Conservation (phyloP, 1,140 invertebrate genomes). For the Sesamia nonagrioides region DNA sequence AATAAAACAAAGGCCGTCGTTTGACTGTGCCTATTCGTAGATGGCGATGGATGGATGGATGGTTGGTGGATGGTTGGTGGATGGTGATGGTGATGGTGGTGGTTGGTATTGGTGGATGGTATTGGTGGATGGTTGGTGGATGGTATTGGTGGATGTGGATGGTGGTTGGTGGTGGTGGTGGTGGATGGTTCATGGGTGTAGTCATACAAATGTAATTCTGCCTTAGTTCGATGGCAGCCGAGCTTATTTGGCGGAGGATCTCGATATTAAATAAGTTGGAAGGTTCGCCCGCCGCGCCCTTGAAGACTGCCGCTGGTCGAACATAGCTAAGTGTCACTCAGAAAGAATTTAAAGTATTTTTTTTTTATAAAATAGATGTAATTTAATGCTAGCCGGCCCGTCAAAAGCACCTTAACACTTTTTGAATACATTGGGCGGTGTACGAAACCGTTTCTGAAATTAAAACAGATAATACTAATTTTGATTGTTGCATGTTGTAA, state of each 20-base stretch:
- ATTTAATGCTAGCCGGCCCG: no score
- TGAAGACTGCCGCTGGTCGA: not conserved
- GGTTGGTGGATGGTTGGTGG: no score
- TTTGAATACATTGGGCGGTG: not conserved
- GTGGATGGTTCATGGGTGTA: not conserved
- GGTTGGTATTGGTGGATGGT: no score
- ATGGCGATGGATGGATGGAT: no score
- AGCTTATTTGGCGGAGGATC: constrained; percentile 24
- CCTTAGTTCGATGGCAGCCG: not conserved
- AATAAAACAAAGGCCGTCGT: constrained; percentile 6
- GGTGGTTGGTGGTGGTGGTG: no score
- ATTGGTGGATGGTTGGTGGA: no score
- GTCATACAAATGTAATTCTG: constrained; percentile 17
- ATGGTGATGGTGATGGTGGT: no score
- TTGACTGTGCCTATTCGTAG: not conserved
- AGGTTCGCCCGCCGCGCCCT: constrained; percentile 16
- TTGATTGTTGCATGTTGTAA: not conserved
- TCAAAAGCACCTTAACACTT: no score
- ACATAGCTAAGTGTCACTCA: constrained; percentile 6
- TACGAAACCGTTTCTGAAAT: no score
- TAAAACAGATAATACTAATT: not conserved
- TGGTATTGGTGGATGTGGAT: no score
- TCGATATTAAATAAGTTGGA: constrained; percentile 47
- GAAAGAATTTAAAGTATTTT: constrained; percentile 55
- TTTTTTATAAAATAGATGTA: constrained; percentile 43